phyloP scores from a whole-genome alignment of 2,888 invertebrate genomes.

The Chrysopilus asiliformis region DNA sequence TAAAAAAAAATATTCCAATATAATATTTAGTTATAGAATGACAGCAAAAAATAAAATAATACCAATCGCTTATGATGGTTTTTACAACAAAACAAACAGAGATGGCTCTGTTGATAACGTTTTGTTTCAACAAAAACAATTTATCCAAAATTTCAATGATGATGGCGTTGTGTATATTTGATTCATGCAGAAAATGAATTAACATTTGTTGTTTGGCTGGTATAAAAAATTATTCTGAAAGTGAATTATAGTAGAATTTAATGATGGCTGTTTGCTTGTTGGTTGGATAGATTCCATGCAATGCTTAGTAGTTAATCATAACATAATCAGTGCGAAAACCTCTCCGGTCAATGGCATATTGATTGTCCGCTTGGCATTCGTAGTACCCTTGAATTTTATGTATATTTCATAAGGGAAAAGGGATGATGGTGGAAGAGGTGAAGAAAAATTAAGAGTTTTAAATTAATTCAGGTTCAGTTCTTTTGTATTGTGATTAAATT shows the following conservation, averaged over 20 bases:
- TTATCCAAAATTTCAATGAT: too few species aligned
- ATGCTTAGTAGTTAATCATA: conserved; percentile 35
- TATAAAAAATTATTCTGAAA: not conserved
- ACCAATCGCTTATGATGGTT: too few species aligned
- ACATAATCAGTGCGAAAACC: conserved; percentile 78
- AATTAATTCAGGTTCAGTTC: not conserved
- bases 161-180: too few species aligned
- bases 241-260: not conserved
- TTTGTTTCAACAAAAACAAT: too few species aligned
- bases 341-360: conserved; percentile 78
- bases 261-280: not conserved
- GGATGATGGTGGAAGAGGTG: not conserved
- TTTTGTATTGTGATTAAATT: not conserved
- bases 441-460: not conserved
- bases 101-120: too few species aligned
- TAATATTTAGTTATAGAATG: too few species aligned
- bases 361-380: conserved; percentile 86
- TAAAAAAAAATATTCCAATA: too few species aligned
- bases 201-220: too few species aligned
- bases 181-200: too few species aligned
- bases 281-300: not conserved
- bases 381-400: conserved; percentile 44
- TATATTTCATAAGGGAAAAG: not conserved
- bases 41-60: too few species aligned
- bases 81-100: too few species aligned